phyloP scores from a whole-genome alignment of 2,797 vertebrate genomes.

The Tachyglossus aculeatus region DNA sequence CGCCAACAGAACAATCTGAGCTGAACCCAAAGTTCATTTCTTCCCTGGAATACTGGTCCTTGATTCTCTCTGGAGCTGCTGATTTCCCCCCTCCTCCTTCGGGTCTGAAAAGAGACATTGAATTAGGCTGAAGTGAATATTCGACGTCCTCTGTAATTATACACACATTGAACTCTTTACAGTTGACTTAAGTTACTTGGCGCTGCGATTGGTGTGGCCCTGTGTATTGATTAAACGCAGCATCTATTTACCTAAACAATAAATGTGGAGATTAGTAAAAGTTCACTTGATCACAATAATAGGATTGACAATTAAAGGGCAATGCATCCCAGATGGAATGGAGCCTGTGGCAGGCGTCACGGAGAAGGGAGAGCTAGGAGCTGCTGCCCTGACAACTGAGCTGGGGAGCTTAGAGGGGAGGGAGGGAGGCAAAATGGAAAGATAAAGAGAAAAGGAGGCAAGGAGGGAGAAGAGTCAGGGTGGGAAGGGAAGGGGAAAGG shows the following conservation, averaged over 20 bases:
- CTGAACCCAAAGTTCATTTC: neutral
- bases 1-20: neutral
- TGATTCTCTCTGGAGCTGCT: neutral
- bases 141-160: slow-evolving; percentile 71
- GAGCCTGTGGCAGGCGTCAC: slow-evolving; percentile 30
- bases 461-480: neutral
- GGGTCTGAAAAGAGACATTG: slow-evolving; percentile 54
- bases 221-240: slow-evolving; percentile 75
- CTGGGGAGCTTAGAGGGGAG: neutral
- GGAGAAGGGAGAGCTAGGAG: neutral
- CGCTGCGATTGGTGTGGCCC: slow-evolving; percentile 60
- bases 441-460: neutral
- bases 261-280: slow-evolving; percentile 74
- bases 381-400: neutral
- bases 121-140: slow-evolving; percentile 65
- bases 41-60: neutral
- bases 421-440: neutral
- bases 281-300: slow-evolving; percentile 76
- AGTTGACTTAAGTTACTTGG: slow-evolving; percentile 78
- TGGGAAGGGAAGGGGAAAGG: neutral
- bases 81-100: slow-evolving; percentile 8
- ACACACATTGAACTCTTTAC: slow-evolving; percentile 72
- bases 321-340: slow-evolving; percentile 70
- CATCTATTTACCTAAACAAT: slow-evolving; percentile 76
- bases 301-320: slow-evolving; percentile 68